Conservation (phyloP, 2,888 invertebrate species). For the Cataglyphis rosenhaueri region DNA sequence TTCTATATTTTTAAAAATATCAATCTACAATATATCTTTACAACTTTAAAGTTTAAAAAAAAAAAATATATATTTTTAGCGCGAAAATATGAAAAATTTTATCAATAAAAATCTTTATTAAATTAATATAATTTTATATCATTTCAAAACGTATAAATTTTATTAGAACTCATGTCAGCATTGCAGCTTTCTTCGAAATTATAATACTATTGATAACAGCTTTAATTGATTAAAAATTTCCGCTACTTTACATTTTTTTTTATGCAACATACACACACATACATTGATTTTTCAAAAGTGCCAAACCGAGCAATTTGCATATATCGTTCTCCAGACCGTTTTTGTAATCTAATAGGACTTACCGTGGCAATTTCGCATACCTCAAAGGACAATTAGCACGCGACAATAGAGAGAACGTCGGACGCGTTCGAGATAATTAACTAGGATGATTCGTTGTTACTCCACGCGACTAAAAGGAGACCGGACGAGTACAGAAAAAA, state of each 20-base stretch:
- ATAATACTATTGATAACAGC: neutral
- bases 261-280: neutral
- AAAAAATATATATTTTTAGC: neutral
- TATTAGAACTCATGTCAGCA: too few species aligned
- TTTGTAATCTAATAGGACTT: conserved; percentile 38
- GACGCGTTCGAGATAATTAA: conserved; percentile 73
- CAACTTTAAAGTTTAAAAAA: neutral
- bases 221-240: neutral
- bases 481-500: conserved; percentile 58
- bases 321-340: neutral
- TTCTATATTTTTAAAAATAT: neutral
- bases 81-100: neutral
- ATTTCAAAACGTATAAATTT: neutral
- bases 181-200: neutral
- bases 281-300: neutral
- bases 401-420: conserved; percentile 64
- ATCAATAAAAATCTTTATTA: neutral
- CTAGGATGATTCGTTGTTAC: conserved; percentile 74
- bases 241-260: neutral
- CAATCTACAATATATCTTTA: neutral
- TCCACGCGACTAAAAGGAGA: conserved; percentile 65
- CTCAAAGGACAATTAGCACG: conserved; percentile 64
- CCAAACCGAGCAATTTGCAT: neutral
- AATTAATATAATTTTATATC: neutral
- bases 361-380: conserved; percentile 43